Conservation (phyloP, 2,113 vertebrate species). For the Pteropus alecto region DNA sequence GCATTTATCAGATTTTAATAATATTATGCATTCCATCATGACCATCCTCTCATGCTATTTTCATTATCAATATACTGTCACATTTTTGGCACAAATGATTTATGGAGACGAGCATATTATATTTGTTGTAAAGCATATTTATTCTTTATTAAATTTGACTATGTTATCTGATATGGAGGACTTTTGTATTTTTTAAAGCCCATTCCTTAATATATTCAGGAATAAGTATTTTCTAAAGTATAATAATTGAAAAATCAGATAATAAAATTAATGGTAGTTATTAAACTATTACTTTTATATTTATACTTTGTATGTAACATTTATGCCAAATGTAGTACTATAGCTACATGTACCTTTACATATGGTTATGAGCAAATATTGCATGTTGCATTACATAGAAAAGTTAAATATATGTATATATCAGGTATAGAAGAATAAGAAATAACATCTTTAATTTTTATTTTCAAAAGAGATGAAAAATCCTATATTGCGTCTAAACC, state of each 20-base stretch:
- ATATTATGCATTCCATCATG: constrained; percentile 70
- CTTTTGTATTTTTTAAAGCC: constrained; percentile 66
- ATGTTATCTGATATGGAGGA: constrained; percentile 57
- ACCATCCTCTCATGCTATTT: constrained; percentile 79
- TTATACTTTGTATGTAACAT: constrained; percentile 76
- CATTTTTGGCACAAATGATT: constrained; percentile 85
- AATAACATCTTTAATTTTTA: constrained; percentile 89
- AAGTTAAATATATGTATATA: constrained; percentile 68
- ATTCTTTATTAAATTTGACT: constrained; percentile 68
- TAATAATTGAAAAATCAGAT: constrained; percentile 54
- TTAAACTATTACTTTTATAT: constrained; percentile 60
- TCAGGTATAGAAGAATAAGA: constrained; percentile 75
- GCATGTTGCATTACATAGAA: constrained; percentile 85
- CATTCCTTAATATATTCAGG: constrained; percentile 61
- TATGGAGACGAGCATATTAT: constrained; percentile 65
- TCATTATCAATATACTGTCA: constrained; percentile 80
- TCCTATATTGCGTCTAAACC: constrained; percentile 90
- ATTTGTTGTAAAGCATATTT: constrained; percentile 76
- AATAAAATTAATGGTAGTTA: constrained; percentile 59
- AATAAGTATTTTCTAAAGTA: constrained; percentile 69
- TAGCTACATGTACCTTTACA: constrained; percentile 76
- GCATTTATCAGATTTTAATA: constrained; percentile 67
- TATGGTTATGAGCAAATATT: constrained; percentile 81
- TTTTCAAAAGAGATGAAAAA: constrained; percentile 90
- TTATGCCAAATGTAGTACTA: constrained; percentile 84